phyloP scores from a whole-genome alignment of 2,113 vertebrate species.

The Heptranchias perlo region DNA sequence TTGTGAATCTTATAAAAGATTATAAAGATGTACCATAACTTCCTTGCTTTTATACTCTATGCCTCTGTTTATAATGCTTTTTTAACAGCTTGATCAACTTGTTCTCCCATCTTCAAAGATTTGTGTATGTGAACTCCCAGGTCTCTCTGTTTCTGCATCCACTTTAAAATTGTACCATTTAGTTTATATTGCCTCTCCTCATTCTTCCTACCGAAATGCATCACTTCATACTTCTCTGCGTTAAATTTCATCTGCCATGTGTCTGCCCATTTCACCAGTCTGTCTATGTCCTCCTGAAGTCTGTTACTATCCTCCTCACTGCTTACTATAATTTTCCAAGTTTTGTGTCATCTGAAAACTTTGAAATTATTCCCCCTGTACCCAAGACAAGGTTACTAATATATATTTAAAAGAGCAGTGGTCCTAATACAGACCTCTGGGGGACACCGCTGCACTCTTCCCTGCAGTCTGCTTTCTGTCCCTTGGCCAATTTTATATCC shows the following conservation, averaged over 20 bases:
- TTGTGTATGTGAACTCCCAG: neutral
- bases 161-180: neutral
- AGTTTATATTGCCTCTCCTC: neutral
- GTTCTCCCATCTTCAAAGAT: neutral
- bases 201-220: neutral
- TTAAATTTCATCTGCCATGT: neutral
- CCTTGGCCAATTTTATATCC: neutral
- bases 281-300: neutral
- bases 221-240: neutral
- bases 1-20: no score
- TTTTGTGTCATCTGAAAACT: neutral
- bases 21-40: neutral
- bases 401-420: neutral
- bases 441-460: no score
- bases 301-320: neutral
- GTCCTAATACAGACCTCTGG: neutral
- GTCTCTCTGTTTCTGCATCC: neutral
- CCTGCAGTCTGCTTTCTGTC: neutral
- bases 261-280: neutral
- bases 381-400: neutral
- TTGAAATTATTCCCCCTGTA: neutral
- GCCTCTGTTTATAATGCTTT: neutral
- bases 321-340: neutral
- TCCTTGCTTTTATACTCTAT: neutral
- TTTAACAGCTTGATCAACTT: neutral